Conservation (phyloP, 2,888 invertebrate species). For the Eristalinus aeneus region DNA sequence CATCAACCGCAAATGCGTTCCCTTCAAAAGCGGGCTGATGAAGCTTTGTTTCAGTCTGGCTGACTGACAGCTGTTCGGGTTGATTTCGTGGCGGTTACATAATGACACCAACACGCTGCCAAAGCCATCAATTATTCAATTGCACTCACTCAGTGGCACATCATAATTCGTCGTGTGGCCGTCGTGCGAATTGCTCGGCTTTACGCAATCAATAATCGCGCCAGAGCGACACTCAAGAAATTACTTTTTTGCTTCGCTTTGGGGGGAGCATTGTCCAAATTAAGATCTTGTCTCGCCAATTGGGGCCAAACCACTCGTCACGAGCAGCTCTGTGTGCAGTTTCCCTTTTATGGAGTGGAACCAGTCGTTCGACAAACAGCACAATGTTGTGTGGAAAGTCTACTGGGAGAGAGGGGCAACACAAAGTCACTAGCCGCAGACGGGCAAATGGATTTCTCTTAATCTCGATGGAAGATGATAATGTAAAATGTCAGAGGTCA, state of each 20-base stretch:
- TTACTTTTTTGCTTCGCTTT: constrained; percentile 23
- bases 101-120: not conserved
- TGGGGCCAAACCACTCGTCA: constrained; percentile 50
- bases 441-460: not conserved
- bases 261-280: constrained; percentile 30
- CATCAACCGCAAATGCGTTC: not conserved
- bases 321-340: constrained; percentile 1
- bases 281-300: constrained; percentile 60
- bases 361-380: constrained; percentile 28
- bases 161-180: not conserved
- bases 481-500: not conserved
- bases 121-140: not conserved
- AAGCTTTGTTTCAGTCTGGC: not conserved
- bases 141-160: not conserved
- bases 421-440: not conserved
- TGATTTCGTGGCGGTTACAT: not conserved
- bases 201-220: constrained; percentile 33
- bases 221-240: constrained; percentile 8
- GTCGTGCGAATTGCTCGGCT: not conserved
- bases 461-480: not conserved
- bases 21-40: not conserved
- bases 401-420: not conserved
- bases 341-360: constrained; percentile 34
- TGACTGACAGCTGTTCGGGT: not conserved
- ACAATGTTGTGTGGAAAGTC: constrained; percentile 6